Evolutionary conservation across 2,113 vertebrate species (phyloP).

Genomic region (Gambusia affinis): DNA sequence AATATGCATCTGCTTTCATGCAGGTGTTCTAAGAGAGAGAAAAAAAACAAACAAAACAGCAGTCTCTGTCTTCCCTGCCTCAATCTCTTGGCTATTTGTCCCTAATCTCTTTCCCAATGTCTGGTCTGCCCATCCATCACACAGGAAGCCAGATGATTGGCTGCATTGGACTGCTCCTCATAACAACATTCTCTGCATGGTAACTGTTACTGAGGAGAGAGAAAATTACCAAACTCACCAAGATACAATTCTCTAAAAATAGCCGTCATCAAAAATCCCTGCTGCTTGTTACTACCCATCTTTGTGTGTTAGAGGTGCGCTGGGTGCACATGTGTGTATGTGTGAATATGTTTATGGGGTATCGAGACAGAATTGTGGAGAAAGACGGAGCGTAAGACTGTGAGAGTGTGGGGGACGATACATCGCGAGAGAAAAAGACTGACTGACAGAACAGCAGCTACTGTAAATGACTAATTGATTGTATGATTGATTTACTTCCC

Average conservation of each 20-base stretch:
- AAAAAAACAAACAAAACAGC: slow-evolving; percentile 5
- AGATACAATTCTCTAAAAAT: slow-evolving; percentile 75
- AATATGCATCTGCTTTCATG: neutral
- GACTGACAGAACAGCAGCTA: slow-evolving; percentile 58
- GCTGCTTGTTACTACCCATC: slow-evolving; percentile 50
- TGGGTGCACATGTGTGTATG: neutral
- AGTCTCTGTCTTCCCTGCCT: slow-evolving; percentile 22
- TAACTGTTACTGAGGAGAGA: slow-evolving; percentile 74
- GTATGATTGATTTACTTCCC: slow-evolving; percentile 71
- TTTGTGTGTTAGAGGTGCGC: slow-evolving; percentile 14
- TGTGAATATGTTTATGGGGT: slow-evolving; percentile 2
- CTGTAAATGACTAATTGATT: slow-evolving; percentile 66
- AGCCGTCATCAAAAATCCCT: slow-evolving; percentile 68
- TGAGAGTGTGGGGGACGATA: slow-evolving; percentile 14
- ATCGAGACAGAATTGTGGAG: slow-evolving; percentile 25
- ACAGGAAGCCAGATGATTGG: slow-evolving; percentile 66
- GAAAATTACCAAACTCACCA: slow-evolving; percentile 70
- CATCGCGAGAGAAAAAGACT: slow-evolving; percentile 51
- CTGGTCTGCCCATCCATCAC: slow-evolving; percentile 64
- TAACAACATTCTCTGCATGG: slow-evolving; percentile 72
- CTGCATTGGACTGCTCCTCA: slow-evolving; percentile 53
- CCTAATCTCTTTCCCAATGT: slow-evolving; percentile 31
- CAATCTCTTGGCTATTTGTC: neutral
- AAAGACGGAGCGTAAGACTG: slow-evolving; percentile 7
- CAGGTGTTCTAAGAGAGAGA: slow-evolving; percentile 35